A percentile compares a stretch with the other conserved stretches of the same genome.
Evolutionary conservation across 2,888 invertebrate species (phyloP).

Genomic region (Scelioninae gen. 2): DNA sequence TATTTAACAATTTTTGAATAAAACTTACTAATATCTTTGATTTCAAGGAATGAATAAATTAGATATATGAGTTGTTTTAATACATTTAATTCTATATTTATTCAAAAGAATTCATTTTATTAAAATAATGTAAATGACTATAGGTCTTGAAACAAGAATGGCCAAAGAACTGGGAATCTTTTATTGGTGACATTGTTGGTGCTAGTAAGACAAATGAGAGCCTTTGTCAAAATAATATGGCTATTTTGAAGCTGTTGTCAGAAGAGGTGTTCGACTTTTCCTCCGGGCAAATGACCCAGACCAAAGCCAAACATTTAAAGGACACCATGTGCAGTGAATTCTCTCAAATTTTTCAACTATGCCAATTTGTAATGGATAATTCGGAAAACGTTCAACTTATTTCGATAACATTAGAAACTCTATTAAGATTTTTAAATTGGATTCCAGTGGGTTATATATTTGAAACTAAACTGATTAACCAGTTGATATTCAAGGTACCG

Average conservation of each 20-base stretch:
- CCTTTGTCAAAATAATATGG: constrained; percentile 99
- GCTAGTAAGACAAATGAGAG: constrained; percentile 99
- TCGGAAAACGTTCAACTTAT: constrained; percentile 98
- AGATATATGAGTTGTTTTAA: no score
- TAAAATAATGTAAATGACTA: constrained; percentile 9
- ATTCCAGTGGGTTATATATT: constrained; percentile 99
- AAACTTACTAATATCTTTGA: no score
- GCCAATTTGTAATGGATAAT: constrained; percentile 98
- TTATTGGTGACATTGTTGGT: constrained; percentile 99
- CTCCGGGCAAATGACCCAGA: constrained; percentile 97
- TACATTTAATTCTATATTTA: no score
- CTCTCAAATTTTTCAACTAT: constrained; percentile 97
- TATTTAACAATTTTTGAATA: no score
- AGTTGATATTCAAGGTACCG: constrained; percentile 88
- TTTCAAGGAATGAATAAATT: no score
- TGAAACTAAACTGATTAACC: constrained; percentile 97
- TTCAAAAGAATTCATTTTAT: no score
- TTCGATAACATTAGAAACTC: constrained; percentile 95
- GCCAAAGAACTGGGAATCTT: constrained; percentile 99
- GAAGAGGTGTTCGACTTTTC: constrained; percentile 99
- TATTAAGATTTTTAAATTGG: constrained; percentile 98
- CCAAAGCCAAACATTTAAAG: constrained; percentile 98
- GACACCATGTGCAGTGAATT: constrained; percentile 99
- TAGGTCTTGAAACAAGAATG: constrained; percentile 98
- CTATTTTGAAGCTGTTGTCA: constrained; percentile 95